Evolutionary conservation across 2,797 vertebrate genomes (phyloP).

Genomic region (Gymnoscopelus microlampas): DNA sequence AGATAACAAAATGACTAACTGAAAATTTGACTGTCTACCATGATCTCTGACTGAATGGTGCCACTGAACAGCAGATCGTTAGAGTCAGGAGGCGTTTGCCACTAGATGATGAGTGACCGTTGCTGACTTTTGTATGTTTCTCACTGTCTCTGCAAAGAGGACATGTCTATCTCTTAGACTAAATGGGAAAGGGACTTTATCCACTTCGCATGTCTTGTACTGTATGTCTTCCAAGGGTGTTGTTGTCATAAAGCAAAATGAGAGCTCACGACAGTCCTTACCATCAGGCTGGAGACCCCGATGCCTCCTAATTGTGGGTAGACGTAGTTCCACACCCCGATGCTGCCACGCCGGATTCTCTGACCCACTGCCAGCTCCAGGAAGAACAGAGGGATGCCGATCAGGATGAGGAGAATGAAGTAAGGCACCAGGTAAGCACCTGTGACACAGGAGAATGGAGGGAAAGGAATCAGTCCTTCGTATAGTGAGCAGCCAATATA

Average conservation of each 20-base stretch:
- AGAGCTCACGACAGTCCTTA: constrained; percentile 65
- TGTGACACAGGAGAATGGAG: constrained; percentile 54
- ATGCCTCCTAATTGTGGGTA: constrained; percentile 95
- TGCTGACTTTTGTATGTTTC: constrained; percentile 35
- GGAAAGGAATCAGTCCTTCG: neutral
- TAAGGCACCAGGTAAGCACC: constrained; percentile 97
- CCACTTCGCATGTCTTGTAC: neutral
- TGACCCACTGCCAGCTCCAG: constrained; percentile 97
- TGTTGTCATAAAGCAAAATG: neutral
- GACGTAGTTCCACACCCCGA: constrained; percentile 97
- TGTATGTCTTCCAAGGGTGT: neutral
- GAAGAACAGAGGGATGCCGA: constrained; percentile 97
- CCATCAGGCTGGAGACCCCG: constrained; percentile 94
- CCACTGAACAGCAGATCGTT: constrained; percentile 26
- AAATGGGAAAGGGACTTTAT: neutral
- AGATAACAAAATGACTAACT: neutral
- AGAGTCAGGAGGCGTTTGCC: constrained; percentile 33
- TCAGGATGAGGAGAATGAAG: constrained; percentile 93
- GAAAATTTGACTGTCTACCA: neutral
- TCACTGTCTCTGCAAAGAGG: constrained; percentile 12
- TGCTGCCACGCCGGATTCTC: constrained; percentile 95
- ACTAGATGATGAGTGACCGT: constrained; percentile 34
- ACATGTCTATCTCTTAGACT: neutral
- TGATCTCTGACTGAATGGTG: constrained; percentile 23
- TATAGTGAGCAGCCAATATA: too few species aligned